Base-by-base conservation (phyloP, 2,888 invertebrate genomes). In the Vanessa cardui region DNA sequence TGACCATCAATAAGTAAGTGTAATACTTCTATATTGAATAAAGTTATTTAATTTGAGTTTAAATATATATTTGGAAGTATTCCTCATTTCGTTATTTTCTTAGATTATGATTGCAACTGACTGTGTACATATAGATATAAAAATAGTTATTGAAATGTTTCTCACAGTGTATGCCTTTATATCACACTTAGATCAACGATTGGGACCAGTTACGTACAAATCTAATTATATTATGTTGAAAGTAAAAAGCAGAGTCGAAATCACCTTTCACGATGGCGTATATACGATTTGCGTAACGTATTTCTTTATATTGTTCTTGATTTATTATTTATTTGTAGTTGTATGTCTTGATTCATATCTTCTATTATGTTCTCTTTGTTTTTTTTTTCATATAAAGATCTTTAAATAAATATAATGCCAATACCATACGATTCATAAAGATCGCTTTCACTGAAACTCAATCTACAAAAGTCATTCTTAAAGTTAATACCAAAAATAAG, bases 191-290 rank as follows among this genome's bases (percentile, higher is more conserved):
- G 7, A 54, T 52, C 52, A 31, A 52, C 52, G 26, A 52, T 54
- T 16, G 52, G 52, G 52, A 54, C 26, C 50, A 31, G 61, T 64
- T 70, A 70, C 69, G 63, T 46, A 61, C 46, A 70, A 61, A 66
- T 58, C 50, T 70, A 66, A 66, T 64, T 70, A 70, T 46, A 33
- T 26, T 26, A 26, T 52, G 45, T 66, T 31, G 66, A 66, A 66
- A 66, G 64, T 70, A 64, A 64, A 66, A 64, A 70, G 21, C 58
- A 58, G 58, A 69, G 52, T 31, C 26, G 58, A 49, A 69, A 62
- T 44, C 44, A 63, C 66, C 50, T 58, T 60, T 66, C 63, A 56
- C 64, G 58, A 44, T 58, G 45, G 46, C 46, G 58, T 60, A 66
- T 66, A 66, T 56, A 54, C 60, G 47, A 33, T 39, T 45, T 61